These are phyloP conservation scores for Hedya salicella DNA, from an alignment of 2,888 invertebrate genomes.

Conservation along the genomic window DNA sequence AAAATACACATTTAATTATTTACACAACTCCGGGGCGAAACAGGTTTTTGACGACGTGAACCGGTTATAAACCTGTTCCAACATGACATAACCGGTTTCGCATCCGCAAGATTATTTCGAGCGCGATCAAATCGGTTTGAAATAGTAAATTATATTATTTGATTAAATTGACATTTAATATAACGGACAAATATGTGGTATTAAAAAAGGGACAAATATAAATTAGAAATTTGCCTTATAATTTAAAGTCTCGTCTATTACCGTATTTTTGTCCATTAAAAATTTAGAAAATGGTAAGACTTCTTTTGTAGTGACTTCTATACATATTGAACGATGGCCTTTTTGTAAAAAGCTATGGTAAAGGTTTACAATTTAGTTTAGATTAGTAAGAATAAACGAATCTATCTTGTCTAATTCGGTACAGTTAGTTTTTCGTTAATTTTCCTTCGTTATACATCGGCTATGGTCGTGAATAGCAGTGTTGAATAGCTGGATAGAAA, in stretches of 20 bases:
- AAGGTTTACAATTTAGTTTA: conserved; percentile 10
- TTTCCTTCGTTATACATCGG: too few relatives aligned
- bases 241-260: conserved; percentile 7
- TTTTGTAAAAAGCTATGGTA: conserved; percentile 6
- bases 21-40: not conserved
- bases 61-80: too few relatives aligned
- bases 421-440: too few relatives aligned
- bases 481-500: too few relatives aligned
- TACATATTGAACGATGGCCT: not conserved
- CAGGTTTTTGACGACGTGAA: not conserved
- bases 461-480: too few relatives aligned
- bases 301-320: conserved; percentile 21
- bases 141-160: not conserved
- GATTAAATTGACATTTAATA: too few relatives aligned
- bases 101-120: not conserved
- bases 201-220: not conserved
- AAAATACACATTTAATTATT: not conserved
- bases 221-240: conserved; percentile 5
- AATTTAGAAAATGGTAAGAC: not conserved
- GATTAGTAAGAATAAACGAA: not conserved
- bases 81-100: not conserved
- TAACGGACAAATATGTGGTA: not conserved
- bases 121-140: not conserved
- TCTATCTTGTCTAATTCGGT: too few relatives aligned
- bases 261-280: not conserved